Evolutionary conservation across 2,888 invertebrate genomes (phyloP), one percentile per base, ranked within the genome.

Genomic region (Apomyelois bistriatella): DNA sequence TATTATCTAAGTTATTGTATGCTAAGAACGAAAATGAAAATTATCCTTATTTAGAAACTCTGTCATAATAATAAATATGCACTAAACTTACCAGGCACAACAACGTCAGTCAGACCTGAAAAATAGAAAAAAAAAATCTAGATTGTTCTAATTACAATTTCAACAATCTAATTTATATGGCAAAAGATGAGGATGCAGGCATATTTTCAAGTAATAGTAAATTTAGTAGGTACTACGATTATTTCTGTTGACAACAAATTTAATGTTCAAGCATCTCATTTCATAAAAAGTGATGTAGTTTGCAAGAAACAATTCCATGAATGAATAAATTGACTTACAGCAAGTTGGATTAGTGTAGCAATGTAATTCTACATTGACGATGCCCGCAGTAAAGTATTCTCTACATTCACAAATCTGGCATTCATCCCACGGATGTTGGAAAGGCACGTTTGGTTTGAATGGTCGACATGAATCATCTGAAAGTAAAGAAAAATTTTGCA

Each of bases 361-460:
- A 64, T 76, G 79, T 53, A 88, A 74, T 65, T 89, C 89, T 0
- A 89, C 69, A 28, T 73, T 80, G 59, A 77, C 60, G 41, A 74
- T 46, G 1, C 70, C 72, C 0, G 43, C 9, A 1, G 64, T 53
- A 36, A 54, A 59, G 7, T 68, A 60, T 57, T 88, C 87, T 0
- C 61, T 68, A 58, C 89, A 89, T 36, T 82, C 60, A 56, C 89
- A 89, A 46, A 75, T 59, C 62, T 81, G 82, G 61, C 89, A 89
- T 1, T 80, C 77, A 56, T 88, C 86, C 87, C 87, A 88, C 0
- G 89, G 89, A 58, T 89, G 88, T 58, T 82, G 78, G 77, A 89
- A 89, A 0, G 77, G 74, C 46, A 70, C 68, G 54, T 79, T 75
- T 0, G 85, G 81, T 0, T 68, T 59, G 59, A 70, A 87, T 0